These are phyloP conservation scores for Oasisia sp. DNA, from an alignment of 2,888 invertebrate genomes.

Conservation along the genomic window DNA sequence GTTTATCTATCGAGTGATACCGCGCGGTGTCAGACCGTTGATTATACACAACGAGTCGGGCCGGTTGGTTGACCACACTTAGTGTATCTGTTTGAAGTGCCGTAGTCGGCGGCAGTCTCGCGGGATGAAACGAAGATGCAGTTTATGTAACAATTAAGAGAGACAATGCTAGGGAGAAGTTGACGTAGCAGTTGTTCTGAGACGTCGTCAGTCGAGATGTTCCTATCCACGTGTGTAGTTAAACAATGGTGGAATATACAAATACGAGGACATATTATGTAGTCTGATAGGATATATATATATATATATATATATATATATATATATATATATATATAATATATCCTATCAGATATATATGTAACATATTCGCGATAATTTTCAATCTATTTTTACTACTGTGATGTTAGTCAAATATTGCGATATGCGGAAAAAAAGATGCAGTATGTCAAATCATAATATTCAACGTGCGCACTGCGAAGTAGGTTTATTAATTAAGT, in stretches of 20 bases:
- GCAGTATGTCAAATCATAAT: too few relatives aligned
- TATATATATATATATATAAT: too few relatives aligned
- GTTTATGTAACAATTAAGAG: slow-evolving; percentile 1
- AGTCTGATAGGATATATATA: background rate
- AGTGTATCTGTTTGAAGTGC: background rate
- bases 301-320: too few relatives aligned
- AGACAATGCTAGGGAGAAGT: slow-evolving; percentile 1
- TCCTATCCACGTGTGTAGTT: background rate
- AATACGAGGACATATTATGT: background rate
- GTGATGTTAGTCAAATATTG: background rate
- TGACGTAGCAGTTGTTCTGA: background rate
- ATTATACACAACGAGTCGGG: background rate
- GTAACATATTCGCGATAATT: background rate
- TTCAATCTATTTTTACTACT: background rate
- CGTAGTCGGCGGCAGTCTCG: background rate
- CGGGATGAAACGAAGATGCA: slow-evolving; percentile 3
- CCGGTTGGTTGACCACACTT: background rate
- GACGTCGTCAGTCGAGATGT: background rate
- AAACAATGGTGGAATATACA: background rate
- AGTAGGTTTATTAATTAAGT: too few relatives aligned
- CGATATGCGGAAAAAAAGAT: too few relatives aligned
- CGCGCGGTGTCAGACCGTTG: background rate
- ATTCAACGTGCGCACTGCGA: too few relatives aligned
- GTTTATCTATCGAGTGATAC: background rate
- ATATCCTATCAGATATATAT: too few relatives aligned